These are phyloP conservation scores for Caradrina kadenii DNA, from an alignment of 2,888 invertebrate genomes.

Conservation along the genomic window DNA sequence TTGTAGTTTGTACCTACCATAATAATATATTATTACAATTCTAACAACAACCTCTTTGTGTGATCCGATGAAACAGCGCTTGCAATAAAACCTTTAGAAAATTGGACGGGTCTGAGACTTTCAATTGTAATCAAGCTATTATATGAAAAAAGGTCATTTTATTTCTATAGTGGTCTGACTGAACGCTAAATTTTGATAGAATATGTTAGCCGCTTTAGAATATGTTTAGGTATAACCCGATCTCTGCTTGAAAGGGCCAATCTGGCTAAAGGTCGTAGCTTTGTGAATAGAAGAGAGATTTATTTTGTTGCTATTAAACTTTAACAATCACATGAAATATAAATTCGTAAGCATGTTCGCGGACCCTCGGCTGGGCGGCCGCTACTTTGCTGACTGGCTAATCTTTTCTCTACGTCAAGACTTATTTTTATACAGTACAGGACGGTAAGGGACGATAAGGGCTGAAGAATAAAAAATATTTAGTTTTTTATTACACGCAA, in stretches of 20 bases:
- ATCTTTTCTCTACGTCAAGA: slow-evolving; percentile 1
- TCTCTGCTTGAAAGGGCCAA: slow-evolving; percentile 27
- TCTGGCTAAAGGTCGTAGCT: slow-evolving; percentile 4
- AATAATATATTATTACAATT: slow-evolving; percentile 27
- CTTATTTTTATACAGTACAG: not conserved
- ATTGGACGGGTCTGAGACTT: slow-evolving; percentile 43
- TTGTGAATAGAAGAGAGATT: slow-evolving; percentile 16
- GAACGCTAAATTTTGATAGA: slow-evolving; percentile 36
- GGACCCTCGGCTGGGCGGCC: not conserved
- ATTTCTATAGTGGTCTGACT: slow-evolving; percentile 35
- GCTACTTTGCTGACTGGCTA: not conserved
- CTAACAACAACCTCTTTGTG: slow-evolving; percentile 38
- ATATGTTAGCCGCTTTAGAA: slow-evolving; percentile 40
- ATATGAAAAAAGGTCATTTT: slow-evolving; percentile 47
- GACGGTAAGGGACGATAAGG: not conserved
- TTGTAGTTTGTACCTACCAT: slow-evolving; percentile 1
- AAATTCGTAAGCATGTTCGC: slow-evolving; percentile 1
- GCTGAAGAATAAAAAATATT: not conserved
- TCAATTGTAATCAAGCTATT: slow-evolving; percentile 55
- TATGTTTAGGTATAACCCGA: slow-evolving; percentile 29
- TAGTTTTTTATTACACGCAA: no score
- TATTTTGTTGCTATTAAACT: slow-evolving; percentile 36
- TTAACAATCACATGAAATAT: slow-evolving; percentile 22
- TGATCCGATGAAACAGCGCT: slow-evolving; percentile 27
- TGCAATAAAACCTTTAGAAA: slow-evolving; percentile 47